Conservation (phyloP, 2,113 vertebrate genomes). For the Tenrec ecaudatus region DNA sequence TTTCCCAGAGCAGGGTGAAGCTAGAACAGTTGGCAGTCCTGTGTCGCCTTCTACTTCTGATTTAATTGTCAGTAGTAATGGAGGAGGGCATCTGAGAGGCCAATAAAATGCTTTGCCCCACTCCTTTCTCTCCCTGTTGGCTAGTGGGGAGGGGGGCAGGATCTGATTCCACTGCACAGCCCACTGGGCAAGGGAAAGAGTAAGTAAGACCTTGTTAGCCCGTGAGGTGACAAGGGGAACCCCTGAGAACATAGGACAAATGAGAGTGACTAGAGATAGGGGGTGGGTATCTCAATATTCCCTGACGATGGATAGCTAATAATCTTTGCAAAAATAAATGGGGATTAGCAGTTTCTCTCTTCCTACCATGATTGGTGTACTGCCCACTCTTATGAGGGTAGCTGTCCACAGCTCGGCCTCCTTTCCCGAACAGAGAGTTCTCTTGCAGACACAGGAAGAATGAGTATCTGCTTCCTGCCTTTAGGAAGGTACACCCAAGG, state of each 20-base stretch:
- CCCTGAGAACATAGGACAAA: neutral
- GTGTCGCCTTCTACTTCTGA: neutral
- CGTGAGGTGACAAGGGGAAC: neutral
- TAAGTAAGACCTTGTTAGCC: neutral
- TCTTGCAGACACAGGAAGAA: neutral
- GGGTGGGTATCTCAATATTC: neutral
- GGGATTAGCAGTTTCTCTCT: neutral
- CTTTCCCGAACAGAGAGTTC: neutral
- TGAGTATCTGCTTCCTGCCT: neutral
- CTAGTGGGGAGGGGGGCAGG: neutral
- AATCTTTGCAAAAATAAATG: neutral
- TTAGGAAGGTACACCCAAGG: neutral
- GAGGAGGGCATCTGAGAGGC: constrained; percentile 13
- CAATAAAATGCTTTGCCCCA: neutral
- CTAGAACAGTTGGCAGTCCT: neutral
- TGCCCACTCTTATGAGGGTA: neutral
- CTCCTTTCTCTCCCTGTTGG: neutral
- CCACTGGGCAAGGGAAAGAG: neutral
- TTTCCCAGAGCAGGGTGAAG: neutral
- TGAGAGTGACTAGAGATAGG: neutral
- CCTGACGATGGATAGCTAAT: neutral
- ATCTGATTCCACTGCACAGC: neutral
- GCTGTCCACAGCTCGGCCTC: neutral
- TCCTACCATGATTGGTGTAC: neutral
- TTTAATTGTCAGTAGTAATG: neutral